Evolutionary conservation across 2,888 invertebrate species (phyloP).

Genomic region (Atherix ibis): DNA sequence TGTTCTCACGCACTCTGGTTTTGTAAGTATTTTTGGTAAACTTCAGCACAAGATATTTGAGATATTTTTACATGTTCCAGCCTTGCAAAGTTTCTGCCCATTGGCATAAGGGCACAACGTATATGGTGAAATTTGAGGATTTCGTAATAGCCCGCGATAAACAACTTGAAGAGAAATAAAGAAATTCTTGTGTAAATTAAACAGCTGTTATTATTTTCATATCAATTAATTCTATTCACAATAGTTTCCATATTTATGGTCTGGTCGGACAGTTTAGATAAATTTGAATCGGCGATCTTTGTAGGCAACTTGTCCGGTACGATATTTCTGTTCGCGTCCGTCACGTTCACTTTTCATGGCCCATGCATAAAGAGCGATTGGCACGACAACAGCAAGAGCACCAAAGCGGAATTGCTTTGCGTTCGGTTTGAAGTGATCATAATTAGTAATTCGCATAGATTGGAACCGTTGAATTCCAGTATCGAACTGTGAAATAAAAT

Average conservation of each 20-base stretch:
- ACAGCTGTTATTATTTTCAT: conserved; percentile 1
- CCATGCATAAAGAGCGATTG: conserved; percentile 40
- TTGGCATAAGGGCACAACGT: conserved; percentile 99
- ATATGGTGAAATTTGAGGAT: conserved; percentile 97
- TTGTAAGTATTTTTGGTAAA: too few relatives aligned
- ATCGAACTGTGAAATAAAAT: conserved; percentile 57
- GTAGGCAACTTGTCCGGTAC: conserved; percentile 60
- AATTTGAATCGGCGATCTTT: conserved; percentile 57
- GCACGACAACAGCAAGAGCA: conserved; percentile 37
- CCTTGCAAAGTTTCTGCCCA: conserved; percentile 96
- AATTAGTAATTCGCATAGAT: conserved; percentile 49
- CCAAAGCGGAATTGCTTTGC: conserved; percentile 38
- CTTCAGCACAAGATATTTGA: too few relatives aligned
- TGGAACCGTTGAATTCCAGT: conserved; percentile 56
- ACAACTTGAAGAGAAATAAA: conserved; percentile 72
- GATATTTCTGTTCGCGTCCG: conserved; percentile 38
- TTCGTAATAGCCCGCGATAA: conserved; percentile 81
- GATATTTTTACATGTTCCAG: conserved; percentile 39
- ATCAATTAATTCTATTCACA: conserved; percentile 3
- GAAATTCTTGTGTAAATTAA: conserved; percentile 1
- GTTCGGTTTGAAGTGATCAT: conserved; percentile 52
- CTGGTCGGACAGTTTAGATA: conserved; percentile 30
- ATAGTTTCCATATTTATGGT: background rate
- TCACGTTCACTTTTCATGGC: conserved; percentile 38
- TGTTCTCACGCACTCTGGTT: conserved; percentile 83